A percentile compares a stretch with the other conserved stretches of the same genome.
These are phyloP conservation scores for Actinernus sp. DNA, from an alignment of 92 coral and sea anemone species.

Conservation along the genomic window DNA sequence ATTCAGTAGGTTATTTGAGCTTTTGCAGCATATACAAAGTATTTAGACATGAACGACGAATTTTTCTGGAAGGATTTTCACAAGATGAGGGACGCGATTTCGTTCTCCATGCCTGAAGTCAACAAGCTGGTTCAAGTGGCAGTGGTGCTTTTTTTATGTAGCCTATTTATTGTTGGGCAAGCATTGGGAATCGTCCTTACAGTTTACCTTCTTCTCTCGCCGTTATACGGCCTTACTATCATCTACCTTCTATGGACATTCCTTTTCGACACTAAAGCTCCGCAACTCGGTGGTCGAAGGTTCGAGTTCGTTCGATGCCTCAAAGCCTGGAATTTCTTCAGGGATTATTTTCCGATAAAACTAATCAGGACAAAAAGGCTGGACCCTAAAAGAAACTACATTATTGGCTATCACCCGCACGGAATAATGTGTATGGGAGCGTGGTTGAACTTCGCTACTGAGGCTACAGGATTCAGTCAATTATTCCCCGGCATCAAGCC, in stretches of 20 bases:
- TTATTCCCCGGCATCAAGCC: conserved; percentile 95
- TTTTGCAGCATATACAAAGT: no score
- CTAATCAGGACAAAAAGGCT: conserved; percentile 73
- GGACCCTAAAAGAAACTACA: conserved; percentile 85
- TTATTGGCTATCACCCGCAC: conserved; percentile 97
- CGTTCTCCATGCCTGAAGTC: neutral
- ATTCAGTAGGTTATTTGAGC: no score
- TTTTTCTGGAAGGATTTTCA: no score
- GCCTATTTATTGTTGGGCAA: conserved; percentile 77
- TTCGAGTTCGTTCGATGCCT: conserved; percentile 81
- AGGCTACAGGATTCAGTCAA: conserved; percentile 88
- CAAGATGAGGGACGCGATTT: no score
- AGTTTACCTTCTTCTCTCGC: conserved; percentile 69
- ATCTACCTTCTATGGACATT: conserved; percentile 83
- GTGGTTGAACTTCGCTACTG: conserved; percentile 94
- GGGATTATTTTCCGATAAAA: conserved; percentile 90
- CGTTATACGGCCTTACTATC: conserved; percentile 46
- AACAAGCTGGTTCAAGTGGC: conserved; percentile 40
- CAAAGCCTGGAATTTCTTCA: conserved; percentile 88
- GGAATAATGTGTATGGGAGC: conserved; percentile 99
- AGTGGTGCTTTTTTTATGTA: conserved; percentile 55
- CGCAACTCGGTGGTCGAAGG: conserved; percentile 87
- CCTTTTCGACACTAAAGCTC: conserved; percentile 64
- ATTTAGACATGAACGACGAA: no score
- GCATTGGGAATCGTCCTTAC: conserved; percentile 66